These are phyloP conservation scores for Phrynosoma blainvillii DNA, from an alignment of 2,113 vertebrate genomes.

Conservation along the genomic window DNA sequence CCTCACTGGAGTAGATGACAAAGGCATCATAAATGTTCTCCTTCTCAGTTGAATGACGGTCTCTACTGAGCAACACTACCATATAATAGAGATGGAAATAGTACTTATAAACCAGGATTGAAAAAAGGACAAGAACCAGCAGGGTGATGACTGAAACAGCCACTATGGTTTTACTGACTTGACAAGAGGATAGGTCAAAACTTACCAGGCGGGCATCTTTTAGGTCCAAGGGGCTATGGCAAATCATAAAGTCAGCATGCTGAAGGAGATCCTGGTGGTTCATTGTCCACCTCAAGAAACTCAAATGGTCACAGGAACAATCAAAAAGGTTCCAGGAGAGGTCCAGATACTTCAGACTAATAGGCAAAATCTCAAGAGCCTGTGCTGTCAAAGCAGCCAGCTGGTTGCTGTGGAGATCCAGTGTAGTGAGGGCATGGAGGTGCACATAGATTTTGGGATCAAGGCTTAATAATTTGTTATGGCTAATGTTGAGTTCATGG, in stretches of 20 bases:
- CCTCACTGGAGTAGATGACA: conserved; percentile 82
- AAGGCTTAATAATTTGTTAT: conserved; percentile 75
- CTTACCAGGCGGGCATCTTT: conserved; percentile 21
- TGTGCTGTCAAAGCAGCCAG: conserved; percentile 58
- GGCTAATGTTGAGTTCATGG: conserved; percentile 73
- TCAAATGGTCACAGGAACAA: conserved; percentile 71
- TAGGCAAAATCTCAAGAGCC: conserved; percentile 60
- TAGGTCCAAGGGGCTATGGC: conserved; percentile 45
- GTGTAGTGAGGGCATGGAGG: conserved; percentile 57
- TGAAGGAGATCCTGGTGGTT: conserved; percentile 60
- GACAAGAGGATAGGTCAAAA: conserved; percentile 68
- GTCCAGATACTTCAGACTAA: conserved; percentile 60
- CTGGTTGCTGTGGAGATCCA: conserved; percentile 77
- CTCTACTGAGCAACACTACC: conserved; percentile 70
- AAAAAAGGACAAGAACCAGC: not conserved
- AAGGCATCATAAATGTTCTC: conserved; percentile 79
- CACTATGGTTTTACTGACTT: conserved; percentile 11
- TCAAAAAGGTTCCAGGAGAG: conserved; percentile 75
- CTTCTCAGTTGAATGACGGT: conserved; percentile 53
- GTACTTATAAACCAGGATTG: conserved; percentile 73
- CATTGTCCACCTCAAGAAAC: conserved; percentile 74
- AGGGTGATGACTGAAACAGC: not conserved
- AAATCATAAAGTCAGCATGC: conserved; percentile 61
- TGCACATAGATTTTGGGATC: conserved; percentile 55
- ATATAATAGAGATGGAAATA: conserved; percentile 76